Conservation (phyloP, 1,140 invertebrate species). For the Trichoplusia ni region DNA sequence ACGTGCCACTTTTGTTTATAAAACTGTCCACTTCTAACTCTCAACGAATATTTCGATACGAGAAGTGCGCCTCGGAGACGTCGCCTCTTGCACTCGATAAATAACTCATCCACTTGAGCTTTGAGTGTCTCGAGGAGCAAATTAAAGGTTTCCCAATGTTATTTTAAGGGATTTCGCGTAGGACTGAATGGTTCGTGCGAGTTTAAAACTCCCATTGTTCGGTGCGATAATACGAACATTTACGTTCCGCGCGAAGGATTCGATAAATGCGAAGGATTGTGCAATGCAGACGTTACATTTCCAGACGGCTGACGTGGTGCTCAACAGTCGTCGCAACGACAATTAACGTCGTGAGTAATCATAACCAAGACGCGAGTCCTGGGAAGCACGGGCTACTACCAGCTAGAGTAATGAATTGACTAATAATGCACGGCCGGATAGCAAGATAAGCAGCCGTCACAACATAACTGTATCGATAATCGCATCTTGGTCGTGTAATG, state of each 20-base stretch:
- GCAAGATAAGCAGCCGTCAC: conserved; percentile 63
- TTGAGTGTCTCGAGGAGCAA: conserved; percentile 31
- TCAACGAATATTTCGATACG: conserved; percentile 59
- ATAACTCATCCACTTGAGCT: conserved; percentile 48
- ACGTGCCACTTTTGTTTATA: conserved; percentile 77
- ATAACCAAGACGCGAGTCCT: conserved; percentile 41
- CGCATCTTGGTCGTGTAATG: conserved; percentile 65
- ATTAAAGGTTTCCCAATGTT: conserved; percentile 33
- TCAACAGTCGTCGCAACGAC: conserved; percentile 53
- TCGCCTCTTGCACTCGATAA: conserved; percentile 60
- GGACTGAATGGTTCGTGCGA: conserved; percentile 36
- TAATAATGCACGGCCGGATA: conserved; percentile 58
- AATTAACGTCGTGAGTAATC: conserved; percentile 51
- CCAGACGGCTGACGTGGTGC: conserved; percentile 30
- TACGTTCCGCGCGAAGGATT: conserved; percentile 53
- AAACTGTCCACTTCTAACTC: conserved; percentile 76
- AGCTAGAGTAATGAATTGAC: conserved; percentile 48
- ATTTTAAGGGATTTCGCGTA: conserved; percentile 43
- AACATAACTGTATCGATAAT: conserved; percentile 72
- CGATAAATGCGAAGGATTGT: conserved; percentile 52
- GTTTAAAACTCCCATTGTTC: conserved; percentile 63
- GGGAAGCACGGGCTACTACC: conserved; percentile 39
- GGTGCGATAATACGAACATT: conserved; percentile 49
- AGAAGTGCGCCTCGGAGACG: conserved; percentile 45
- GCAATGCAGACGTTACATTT: conserved; percentile 49